Base-by-base conservation (phyloP, 2,113 vertebrate genomes). In the Pelusios castaneus region DNA sequence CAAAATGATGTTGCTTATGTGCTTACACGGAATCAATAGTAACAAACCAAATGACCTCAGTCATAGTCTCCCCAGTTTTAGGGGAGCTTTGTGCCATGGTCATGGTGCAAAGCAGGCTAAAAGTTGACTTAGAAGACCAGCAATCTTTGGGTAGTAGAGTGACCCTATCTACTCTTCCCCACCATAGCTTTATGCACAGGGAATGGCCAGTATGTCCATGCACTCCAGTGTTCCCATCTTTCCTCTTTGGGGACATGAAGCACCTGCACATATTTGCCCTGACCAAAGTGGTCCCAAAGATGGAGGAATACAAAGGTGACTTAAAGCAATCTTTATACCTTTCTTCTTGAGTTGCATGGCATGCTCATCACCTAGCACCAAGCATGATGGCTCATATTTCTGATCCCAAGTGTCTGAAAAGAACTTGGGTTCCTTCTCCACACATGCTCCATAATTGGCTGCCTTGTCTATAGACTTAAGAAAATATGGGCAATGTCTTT, bases 341-440 rank as follows among this genome's bases (percentile, higher is more conserved):
- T 91, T 93, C 84, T 93, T 7, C 58, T 91, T 49, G 2, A 41
- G 29, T 45, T 22, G 85, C 38, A 21, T 25, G 83, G 76, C 89
- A 13, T 5, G 63, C 54, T 89, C 70, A 87, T 84, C 4, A n/a
- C 75, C 8, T 2, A 51, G 27, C 13, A 14, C 51, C 86, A 52
- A 91, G 14, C 34, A 90, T 51, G 16, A 12, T 87, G 45, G 21
- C 45, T 90, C 24, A 25, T 63, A 19, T 67, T 93, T 82, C 76
- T 89, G 91, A 55, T 90, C 67, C 92, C 43, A 25, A 52, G 43
- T 56, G 84, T 34, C 78, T 86, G 84, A 90, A 97, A 95, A 88
- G 89, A n/a, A 8, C 4, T 0, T 6, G 54, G n/a, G 34, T 81
- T 77, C 31, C 58, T 85, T 34, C 54, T 56, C 21, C 45, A 60